These are phyloP conservation scores for Patagioenas fasciata DNA, from an alignment of 2,113 vertebrate species.

Conservation along the genomic window DNA sequence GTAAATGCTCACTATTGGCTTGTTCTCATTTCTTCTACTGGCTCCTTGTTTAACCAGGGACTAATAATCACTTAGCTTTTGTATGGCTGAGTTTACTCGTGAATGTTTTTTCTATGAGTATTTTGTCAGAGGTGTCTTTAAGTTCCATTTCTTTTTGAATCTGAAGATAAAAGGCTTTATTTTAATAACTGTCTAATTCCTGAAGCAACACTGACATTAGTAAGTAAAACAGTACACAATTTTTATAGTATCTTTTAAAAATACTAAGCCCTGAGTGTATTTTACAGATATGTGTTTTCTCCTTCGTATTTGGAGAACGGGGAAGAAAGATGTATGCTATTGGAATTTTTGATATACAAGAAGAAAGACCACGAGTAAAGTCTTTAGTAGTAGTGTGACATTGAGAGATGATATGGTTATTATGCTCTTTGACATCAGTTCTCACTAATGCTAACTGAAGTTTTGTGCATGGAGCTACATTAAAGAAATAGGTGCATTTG, in stretches of 20 bases:
- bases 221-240: background rate
- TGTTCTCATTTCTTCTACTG: conserved; percentile 30
- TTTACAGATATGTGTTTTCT: background rate
- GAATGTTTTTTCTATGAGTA: background rate
- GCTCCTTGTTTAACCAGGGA: conserved; percentile 47
- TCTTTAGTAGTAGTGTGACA: background rate
- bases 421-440: background rate
- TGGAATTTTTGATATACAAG: background rate
- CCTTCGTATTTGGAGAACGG: background rate
- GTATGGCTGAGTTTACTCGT: conserved; percentile 28
- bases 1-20: conserved; percentile 3
- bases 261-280: background rate
- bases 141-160: conserved; percentile 16
- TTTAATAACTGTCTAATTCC: background rate
- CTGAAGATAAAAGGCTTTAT: conserved; percentile 21
- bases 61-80: conserved; percentile 57
- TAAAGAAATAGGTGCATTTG: background rate
- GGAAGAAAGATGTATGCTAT: background rate
- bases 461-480: background rate
- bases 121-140: conserved; percentile 43
- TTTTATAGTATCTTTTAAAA: background rate
- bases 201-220: background rate
- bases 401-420: background rate
- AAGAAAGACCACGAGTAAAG: background rate
- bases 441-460: background rate